Percentiles rank a stretch among this genome's conserved stretches.
Evolutionary conservation across 2,888 invertebrate species (phyloP).

Genomic region (Melinopterus prodromus): DNA sequence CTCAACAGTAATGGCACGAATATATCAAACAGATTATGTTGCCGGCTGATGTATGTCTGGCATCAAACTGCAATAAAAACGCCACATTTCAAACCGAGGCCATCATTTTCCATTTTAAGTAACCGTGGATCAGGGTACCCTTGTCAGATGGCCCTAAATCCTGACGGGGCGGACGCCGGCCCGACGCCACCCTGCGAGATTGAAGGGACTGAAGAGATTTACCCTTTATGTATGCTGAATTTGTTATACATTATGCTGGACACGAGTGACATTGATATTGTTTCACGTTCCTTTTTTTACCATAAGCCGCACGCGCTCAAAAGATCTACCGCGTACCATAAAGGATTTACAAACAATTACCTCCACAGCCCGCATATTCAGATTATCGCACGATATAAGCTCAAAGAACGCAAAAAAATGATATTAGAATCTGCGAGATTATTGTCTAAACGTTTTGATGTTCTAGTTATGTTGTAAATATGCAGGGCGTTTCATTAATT

Average conservation of each 20-base stretch:
- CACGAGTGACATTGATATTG: conserved; percentile 38
- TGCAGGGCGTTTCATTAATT: too few species aligned
- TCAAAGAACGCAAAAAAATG: too few species aligned
- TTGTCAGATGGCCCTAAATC: conserved; percentile 46
- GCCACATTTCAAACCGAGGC: conserved; percentile 51
- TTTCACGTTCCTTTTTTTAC: conserved; percentile 24
- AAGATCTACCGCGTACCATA: neutral
- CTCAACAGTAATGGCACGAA: conserved; percentile 36
- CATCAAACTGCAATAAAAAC: conserved; percentile 53
- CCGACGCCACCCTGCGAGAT: conserved; percentile 37
- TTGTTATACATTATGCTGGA: conserved; percentile 50
- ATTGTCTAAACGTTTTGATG: too few species aligned
- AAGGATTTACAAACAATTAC: conserved; percentile 17
- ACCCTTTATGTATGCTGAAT: conserved; percentile 50
- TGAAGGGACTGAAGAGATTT: conserved; percentile 44
- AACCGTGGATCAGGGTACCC: conserved; percentile 47
- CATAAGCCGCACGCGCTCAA: neutral
- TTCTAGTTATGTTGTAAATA: too few species aligned
- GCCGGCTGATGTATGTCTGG: conserved; percentile 47
- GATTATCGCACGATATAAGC: neutral
- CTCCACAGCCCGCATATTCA: neutral
- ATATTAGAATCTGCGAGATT: too few species aligned
- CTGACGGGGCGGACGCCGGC: conserved; percentile 32
- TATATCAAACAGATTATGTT: conserved; percentile 49
- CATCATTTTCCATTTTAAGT: conserved; percentile 53